A percentile compares a stretch with the other conserved stretches of the same genome.
Conservation (phyloP, 2,113 vertebrate genomes). For the Nerophis ophidion region DNA sequence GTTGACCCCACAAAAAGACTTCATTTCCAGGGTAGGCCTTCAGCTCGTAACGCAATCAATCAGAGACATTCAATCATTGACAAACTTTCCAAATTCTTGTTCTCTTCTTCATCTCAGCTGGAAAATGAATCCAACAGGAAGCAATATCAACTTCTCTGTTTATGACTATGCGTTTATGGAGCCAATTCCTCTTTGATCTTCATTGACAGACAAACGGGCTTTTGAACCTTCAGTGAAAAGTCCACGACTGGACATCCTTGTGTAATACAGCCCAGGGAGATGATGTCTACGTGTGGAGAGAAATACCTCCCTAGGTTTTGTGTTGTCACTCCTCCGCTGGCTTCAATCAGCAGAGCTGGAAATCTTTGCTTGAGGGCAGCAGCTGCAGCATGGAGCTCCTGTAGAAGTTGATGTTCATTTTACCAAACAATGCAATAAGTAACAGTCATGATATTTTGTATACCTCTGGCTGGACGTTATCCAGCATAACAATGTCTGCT, state of each 20-base stretch:
- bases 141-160: not conserved
- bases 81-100: too few relatives aligned
- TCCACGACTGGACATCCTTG: conserved; percentile 76
- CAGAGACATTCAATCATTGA: too few relatives aligned
- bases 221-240: conserved; percentile 78
- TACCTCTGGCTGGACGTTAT: conserved; percentile 78
- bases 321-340: conserved; percentile 76
- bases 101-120: not conserved
- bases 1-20: too few relatives aligned
- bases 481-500: conserved; percentile 78
- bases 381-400: conserved; percentile 73
- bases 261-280: conserved; percentile 81
- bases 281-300: conserved; percentile 69
- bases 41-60: too few relatives aligned
- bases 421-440: not conserved
- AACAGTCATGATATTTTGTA: not conserved
- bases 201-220: not conserved
- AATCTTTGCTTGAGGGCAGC: conserved; percentile 65
- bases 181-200: not conserved
- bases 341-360: conserved; percentile 68
- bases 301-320: conserved; percentile 65
- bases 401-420: not conserved
- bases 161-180: not conserved
- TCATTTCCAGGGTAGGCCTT: too few relatives aligned
- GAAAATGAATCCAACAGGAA: too few relatives aligned